Conservation (phyloP, 2,888 invertebrate species). For the Tortrix viridana region DNA sequence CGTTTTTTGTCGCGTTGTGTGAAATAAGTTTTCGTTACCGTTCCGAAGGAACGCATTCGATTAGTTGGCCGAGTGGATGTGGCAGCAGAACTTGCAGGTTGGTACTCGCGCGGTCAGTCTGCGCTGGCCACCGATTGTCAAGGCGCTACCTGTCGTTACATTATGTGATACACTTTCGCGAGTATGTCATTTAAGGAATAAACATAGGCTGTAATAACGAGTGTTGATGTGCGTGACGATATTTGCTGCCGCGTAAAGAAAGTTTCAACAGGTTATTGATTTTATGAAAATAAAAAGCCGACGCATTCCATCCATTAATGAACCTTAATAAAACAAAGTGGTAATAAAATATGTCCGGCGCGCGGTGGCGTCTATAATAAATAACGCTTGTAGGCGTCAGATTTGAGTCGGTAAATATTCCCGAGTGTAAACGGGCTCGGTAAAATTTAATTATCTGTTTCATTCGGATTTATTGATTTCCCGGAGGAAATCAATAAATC, state of each 20-base stretch:
- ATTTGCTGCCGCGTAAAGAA: neutral
- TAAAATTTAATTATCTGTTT: slow-evolving; percentile 70
- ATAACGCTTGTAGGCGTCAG: slow-evolving; percentile 62
- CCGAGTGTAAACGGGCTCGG: slow-evolving; percentile 61
- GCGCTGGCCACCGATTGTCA: too few species aligned
- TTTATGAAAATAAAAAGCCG: slow-evolving; percentile 12
- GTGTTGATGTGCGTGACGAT: neutral
- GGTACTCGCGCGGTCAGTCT: slow-evolving; percentile 39
- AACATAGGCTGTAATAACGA: neutral
- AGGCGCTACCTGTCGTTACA: too few species aligned
- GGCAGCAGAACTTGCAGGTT: slow-evolving; percentile 58
- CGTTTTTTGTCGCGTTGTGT: slow-evolving; percentile 60
- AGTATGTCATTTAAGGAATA: too few species aligned
- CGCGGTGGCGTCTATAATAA: slow-evolving; percentile 53
- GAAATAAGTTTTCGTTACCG: slow-evolving; percentile 70
- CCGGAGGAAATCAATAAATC: too few species aligned
- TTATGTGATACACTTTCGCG: too few species aligned
- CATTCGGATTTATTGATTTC: slow-evolving; percentile 71
- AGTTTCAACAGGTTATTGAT: slow-evolving; percentile 13
- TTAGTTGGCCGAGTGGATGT: slow-evolving; percentile 60
- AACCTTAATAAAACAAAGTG: slow-evolving; percentile 36
- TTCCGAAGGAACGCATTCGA: slow-evolving; percentile 70
- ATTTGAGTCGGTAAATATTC: slow-evolving; percentile 62
- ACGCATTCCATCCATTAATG: slow-evolving; percentile 26
- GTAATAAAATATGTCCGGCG: slow-evolving; percentile 36